Evolutionary conservation across 2,797 vertebrate genomes (phyloP).

Genomic region (Benthosema pterotum): DNA sequence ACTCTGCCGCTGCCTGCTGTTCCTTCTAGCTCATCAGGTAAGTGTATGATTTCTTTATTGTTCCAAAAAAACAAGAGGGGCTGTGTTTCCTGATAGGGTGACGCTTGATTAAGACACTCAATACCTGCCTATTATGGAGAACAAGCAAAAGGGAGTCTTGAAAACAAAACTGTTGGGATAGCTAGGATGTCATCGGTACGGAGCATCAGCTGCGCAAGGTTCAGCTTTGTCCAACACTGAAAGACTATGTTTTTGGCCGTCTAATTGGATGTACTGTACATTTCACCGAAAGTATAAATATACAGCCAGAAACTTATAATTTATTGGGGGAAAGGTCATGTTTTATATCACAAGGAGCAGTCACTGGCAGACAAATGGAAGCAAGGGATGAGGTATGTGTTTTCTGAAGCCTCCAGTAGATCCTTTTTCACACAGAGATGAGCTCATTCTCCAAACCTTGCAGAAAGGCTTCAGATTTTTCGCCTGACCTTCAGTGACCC

Average conservation of each 20-base stretch:
- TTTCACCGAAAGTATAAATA: background rate
- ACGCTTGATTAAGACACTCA: background rate
- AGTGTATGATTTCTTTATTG: conserved; percentile 50
- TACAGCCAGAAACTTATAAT: background rate
- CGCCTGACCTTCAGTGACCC: conserved; percentile 64
- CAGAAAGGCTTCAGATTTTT: conserved; percentile 77
- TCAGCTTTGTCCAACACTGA: background rate
- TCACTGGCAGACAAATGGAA: conserved; percentile 16
- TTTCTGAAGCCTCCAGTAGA: conserved; percentile 24
- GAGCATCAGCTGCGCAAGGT: background rate
- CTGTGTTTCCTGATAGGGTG: background rate
- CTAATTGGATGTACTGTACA: background rate
- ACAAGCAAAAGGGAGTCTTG: background rate
- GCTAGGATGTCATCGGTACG: background rate
- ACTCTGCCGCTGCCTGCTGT: conserved; percentile 79
- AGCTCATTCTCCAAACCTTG: conserved; percentile 72
- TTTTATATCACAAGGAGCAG: conserved; percentile 4
- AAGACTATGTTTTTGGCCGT: background rate
- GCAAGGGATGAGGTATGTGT: conserved; percentile 16
- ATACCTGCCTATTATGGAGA: conserved; percentile 9
- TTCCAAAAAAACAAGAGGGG: conserved; percentile 1
- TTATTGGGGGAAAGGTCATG: background rate
- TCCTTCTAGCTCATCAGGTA: conserved; percentile 86
- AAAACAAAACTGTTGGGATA: background rate
- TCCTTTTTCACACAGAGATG: conserved; percentile 61